Base-by-base conservation (phyloP, 2,113 vertebrate genomes). In the Channa maculata region DNA sequence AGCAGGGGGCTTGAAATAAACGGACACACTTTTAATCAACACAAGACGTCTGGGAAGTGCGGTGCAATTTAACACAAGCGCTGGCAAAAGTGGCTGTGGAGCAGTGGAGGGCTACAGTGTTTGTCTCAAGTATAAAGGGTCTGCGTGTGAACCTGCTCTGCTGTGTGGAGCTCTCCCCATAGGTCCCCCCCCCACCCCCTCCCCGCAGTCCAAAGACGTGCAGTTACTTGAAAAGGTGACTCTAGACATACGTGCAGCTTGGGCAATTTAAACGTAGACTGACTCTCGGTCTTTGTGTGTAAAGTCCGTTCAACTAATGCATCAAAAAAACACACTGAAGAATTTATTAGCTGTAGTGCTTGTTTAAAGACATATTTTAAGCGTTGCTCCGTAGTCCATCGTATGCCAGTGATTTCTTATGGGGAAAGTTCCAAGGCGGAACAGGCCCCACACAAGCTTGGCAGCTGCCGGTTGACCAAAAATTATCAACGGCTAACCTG, bases 401-500 rank as follows among this genome's bases (percentile, higher is more conserved):
- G 41, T 13, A 64, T 62, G 48, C 37, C n/a, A 8, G 13, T 63
- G 41, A 74, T 48, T 50, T 45, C 75, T 55, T 24, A 36, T 24
- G 50, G 45, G 49, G 8, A 73, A 60, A 79, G 85, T 85, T 85
- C 75, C 76, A 70, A 53, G 43, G 79, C 85, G 86, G 65, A 77
- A 33, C 33, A 24, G 39, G 67, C 58, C 14, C 64, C 14, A 57
- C 51, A 38, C 13, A 39, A 76, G 64, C 33, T 15, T 24, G 50
- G 41, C 6, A 4, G 50, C 45, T 50, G 13, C 52, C 66, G 51
- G 77, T 65, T 77, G 65, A 64, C 60, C 68, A 65, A 87, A 90
- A 79, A 88, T 80, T 61, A 91, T 88, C 90, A 91, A 81, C 81
- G 76, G 9, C 81, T 80, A 52, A 86, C 76, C 92, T 95, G 94